These are phyloP conservation scores for Epinephelus awoara DNA, from an alignment of 2,797 vertebrate genomes.

Conservation along the genomic window DNA sequence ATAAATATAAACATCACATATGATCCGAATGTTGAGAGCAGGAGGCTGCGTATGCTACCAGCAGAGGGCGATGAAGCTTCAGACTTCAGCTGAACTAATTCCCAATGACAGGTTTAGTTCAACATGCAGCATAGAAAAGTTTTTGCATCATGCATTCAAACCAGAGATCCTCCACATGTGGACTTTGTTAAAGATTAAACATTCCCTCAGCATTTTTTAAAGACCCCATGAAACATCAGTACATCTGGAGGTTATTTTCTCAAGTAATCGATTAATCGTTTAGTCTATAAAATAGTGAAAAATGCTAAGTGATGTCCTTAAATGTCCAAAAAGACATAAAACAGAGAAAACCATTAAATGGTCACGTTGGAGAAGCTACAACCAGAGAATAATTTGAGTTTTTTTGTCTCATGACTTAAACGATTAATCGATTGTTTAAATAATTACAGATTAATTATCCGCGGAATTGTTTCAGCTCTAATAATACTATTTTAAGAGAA, in stretches of 20 bases:
- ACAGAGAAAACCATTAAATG: neutral
- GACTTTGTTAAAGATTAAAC: neutral
- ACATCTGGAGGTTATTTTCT: neutral
- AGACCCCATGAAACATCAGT: neutral
- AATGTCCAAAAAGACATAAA: neutral
- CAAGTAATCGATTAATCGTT: neutral
- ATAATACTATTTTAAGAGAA: neutral
- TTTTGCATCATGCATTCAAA: neutral
- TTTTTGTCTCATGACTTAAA: neutral
- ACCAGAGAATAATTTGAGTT: neutral
- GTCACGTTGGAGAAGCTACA: neutral
- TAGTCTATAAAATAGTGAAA: neutral
- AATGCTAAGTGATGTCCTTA: neutral
- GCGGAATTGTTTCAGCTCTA: neutral
- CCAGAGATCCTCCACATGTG: neutral
- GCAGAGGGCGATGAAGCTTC: constrained; percentile 48
- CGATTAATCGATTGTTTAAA: neutral
- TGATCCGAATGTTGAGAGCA: constrained; percentile 2
- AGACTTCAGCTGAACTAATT: neutral
- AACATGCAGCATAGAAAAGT: neutral
- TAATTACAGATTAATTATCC: neutral
- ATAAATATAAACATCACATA: constrained; percentile 31
- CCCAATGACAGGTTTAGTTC: neutral
- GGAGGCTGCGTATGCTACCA: constrained; percentile 38
- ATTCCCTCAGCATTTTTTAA: neutral